phyloP scores from a whole-genome alignment of 1,140 invertebrate genomes.

The Drosophila baimaii region DNA sequence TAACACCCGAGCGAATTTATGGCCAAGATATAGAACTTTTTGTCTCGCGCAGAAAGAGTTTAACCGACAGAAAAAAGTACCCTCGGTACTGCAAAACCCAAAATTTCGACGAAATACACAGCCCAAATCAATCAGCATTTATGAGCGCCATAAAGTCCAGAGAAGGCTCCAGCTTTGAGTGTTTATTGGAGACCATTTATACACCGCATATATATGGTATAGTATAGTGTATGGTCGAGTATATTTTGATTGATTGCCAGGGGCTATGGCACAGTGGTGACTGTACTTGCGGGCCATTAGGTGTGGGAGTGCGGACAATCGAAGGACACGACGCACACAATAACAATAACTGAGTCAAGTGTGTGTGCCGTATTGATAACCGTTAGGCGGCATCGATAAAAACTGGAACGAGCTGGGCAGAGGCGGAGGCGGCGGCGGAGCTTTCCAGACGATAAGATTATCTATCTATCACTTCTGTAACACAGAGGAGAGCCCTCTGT shows the following conservation, averaged over 20 bases:
- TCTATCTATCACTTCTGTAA: slow-evolving; percentile 16
- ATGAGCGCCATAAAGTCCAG: slow-evolving; percentile 39
- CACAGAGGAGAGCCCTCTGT: slow-evolving; percentile 12
- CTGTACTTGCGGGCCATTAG: slow-evolving; percentile 37
- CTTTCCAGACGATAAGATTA: slow-evolving; percentile 47
- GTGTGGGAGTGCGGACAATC: slow-evolving; percentile 31
- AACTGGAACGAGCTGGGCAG: slow-evolving; percentile 52
- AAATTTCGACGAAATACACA: slow-evolving; percentile 24
- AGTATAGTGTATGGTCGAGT: slow-evolving; percentile 30
- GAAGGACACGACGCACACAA: slow-evolving; percentile 39
- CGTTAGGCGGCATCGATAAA: slow-evolving; percentile 43
- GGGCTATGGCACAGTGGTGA: slow-evolving; percentile 6
- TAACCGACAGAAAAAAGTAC: slow-evolving; percentile 18
- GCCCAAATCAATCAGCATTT: slow-evolving; percentile 56
- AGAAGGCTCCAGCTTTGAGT: slow-evolving; percentile 39
- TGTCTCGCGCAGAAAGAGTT: slow-evolving; percentile 37
- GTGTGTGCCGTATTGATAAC: slow-evolving; percentile 46
- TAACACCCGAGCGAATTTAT: slow-evolving; percentile 48
- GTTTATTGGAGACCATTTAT: slow-evolving; percentile 54
- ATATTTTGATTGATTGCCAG: slow-evolving; percentile 48
- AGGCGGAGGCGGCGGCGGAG: slow-evolving; percentile 5
- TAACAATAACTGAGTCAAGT: slow-evolving; percentile 39
- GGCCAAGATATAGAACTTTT: slow-evolving; percentile 53
- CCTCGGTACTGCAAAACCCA: slow-evolving; percentile 9
- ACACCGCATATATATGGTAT: slow-evolving; percentile 8